These are phyloP conservation scores for Sylvia atricapilla DNA, from an alignment of 2,113 vertebrate species.

Conservation along the genomic window DNA sequence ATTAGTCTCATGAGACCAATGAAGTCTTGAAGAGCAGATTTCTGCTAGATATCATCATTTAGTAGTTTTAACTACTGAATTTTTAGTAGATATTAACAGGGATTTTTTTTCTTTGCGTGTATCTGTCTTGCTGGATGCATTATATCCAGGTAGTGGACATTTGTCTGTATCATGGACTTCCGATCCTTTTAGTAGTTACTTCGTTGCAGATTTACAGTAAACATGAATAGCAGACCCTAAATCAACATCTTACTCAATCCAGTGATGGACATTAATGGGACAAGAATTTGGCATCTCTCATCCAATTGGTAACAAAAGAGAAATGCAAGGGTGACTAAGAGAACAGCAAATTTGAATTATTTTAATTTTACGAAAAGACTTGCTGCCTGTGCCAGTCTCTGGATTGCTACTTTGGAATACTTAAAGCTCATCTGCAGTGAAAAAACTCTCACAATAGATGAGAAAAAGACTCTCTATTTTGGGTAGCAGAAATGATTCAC, in stretches of 20 bases:
- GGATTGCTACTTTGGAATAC: slow-evolving; percentile 1
- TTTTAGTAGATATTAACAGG: background rate
- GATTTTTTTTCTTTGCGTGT: background rate
- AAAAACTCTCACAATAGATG: background rate
- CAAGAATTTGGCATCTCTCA: slow-evolving; percentile 3
- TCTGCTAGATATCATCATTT: background rate
- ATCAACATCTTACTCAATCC: background rate
- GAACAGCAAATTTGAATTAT: background rate
- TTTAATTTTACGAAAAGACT: slow-evolving; percentile 28
- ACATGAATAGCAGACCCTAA: background rate
- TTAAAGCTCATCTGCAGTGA: background rate
- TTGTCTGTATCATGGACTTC: background rate
- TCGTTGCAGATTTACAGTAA: background rate
- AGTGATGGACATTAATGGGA: background rate
- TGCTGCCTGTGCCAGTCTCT: background rate
- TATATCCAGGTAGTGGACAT: background rate
- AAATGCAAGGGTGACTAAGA: background rate
- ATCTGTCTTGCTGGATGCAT: background rate
- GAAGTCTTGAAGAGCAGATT: background rate
- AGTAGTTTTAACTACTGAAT: background rate
- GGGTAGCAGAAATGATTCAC: background rate
- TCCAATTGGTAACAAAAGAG: background rate
- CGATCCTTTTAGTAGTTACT: background rate
- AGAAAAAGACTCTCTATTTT: background rate
- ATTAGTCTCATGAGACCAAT: background rate